Evolutionary conservation across 2,888 invertebrate species (phyloP).

Genomic region (Dynastes maya): DNA sequence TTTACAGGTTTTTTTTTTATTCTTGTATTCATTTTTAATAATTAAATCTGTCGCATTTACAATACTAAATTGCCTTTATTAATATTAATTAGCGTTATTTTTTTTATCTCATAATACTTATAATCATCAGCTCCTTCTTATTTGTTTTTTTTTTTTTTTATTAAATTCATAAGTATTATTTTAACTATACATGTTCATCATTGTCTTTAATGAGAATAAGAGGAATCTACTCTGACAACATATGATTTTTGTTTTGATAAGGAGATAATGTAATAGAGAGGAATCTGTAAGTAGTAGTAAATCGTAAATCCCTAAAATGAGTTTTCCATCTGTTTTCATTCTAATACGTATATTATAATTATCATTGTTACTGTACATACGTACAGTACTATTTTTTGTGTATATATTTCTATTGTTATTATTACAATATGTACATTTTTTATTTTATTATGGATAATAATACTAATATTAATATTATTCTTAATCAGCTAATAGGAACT

Average conservation of each 20-base stretch:
- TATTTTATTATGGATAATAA: background rate
- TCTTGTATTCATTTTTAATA: conserved; percentile 52
- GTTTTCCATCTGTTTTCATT: background rate
- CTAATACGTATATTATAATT: too few species aligned
- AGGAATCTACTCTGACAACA: conserved; percentile 17
- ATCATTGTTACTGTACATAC: background rate
- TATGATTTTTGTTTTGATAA: background rate
- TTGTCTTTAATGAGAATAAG: conserved; percentile 5
- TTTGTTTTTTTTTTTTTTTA: too few species aligned
- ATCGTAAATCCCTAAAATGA: background rate
- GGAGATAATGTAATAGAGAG: background rate
- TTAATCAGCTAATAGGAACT: conserved; percentile 74
- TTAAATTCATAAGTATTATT: too few species aligned
- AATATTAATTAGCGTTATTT: background rate
- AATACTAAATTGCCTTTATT: conserved; percentile 56
- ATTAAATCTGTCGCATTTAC: conserved; percentile 61
- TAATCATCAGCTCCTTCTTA: background rate
- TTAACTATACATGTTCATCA: too few species aligned
- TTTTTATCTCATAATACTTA: background rate
- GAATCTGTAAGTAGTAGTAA: background rate
- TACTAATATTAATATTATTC: conserved; percentile 45
- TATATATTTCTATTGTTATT: background rate
- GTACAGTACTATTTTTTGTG: background rate
- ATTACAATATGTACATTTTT: conserved; percentile 3
- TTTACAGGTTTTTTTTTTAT: conserved; percentile 62